Base-by-base conservation (phyloP, 2,113 vertebrate species). In the Urocynchramus pylzowi region DNA sequence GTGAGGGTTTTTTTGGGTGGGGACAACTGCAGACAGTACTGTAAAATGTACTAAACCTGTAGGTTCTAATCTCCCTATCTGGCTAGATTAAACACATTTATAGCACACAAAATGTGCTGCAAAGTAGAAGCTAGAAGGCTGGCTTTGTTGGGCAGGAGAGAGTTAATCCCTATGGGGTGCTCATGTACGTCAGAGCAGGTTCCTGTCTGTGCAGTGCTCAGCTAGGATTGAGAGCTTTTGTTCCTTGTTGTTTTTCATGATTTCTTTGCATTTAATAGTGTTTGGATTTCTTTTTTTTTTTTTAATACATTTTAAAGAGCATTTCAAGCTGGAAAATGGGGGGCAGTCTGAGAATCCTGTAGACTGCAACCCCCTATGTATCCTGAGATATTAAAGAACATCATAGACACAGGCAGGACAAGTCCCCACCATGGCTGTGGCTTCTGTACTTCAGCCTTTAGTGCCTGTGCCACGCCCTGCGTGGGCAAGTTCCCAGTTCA, bases 261-360 rank as follows among this genome's bases (percentile, higher is more conserved):
- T 96, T 97, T 96, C 94, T 97, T 98, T 96, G 96, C 86, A 93
- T 97, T 97, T 95, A 95, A 94, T 96, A 98, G 98, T 98, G 97
- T 98, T 98, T 97, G 97, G 88, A 76, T 74, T 95, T n/a, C n/a
- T n/a, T 95, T 52, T 71, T 95, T 95, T 52, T 54, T 77, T 95
- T n/a, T 64, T 7, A 91, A 87, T 67, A 83, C 54, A 64, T 86
- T 95, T 93, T 84, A 82, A 91, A 93, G 59, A 95, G 79, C 63
- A 68, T 92, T 95, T 92, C 65, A 57, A 60, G 80, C 86, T 87
- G 53, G 65, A 61, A 96, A 87, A 87, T 59, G 65, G 77, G 79
- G 87, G 26, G 53, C 60, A 95, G 75, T 41, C 49, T 69, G 74
- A 70, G 60, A 84, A 26, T 37, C 26, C 56, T 64, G 31, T 17